Percentiles rank a stretch among this genome's conserved stretches.
These are phyloP conservation scores for Plemyria rubiginata DNA, from an alignment of 2,888 invertebrate species.

Conservation along the genomic window DNA sequence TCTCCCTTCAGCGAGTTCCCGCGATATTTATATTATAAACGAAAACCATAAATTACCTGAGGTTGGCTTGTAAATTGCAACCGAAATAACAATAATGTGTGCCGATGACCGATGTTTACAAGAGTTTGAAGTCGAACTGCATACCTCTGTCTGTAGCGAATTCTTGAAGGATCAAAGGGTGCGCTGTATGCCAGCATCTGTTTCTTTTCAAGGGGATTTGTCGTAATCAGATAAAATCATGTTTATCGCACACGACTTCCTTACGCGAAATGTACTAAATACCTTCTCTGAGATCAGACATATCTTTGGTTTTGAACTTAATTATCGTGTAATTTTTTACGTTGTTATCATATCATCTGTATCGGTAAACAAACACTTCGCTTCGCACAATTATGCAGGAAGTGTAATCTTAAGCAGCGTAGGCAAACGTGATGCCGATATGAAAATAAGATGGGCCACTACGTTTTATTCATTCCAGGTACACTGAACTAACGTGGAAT, in stretches of 20 bases:
- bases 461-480: not conserved
- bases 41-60: constrained; percentile 47
- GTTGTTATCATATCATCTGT: constrained; percentile 11
- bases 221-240: constrained; percentile 71
- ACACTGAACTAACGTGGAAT: not conserved
- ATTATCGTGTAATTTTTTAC: constrained; percentile 28
- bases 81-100: constrained; percentile 59
- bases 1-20: too few relatives aligned
- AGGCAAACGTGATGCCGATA: constrained; percentile 3
- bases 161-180: constrained; percentile 73
- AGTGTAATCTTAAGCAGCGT: constrained; percentile 8
- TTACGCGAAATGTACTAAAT: constrained; percentile 51
- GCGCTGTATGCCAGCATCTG: constrained; percentile 61
- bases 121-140: constrained; percentile 54
- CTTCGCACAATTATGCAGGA: constrained; percentile 15
- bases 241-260: constrained; percentile 64
- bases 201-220: constrained; percentile 67
- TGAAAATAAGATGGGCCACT: constrained; percentile 6
- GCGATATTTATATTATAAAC: constrained; percentile 36
- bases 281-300: constrained; percentile 37
- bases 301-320: constrained; percentile 30
- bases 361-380: constrained; percentile 17
- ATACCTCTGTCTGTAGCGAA: constrained; percentile 54
- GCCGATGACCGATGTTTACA: constrained; percentile 62
- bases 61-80: constrained; percentile 49